These are phyloP conservation scores for Acheta domesticus DNA, from an alignment of 2,888 invertebrate species.

Conservation along the genomic window DNA sequence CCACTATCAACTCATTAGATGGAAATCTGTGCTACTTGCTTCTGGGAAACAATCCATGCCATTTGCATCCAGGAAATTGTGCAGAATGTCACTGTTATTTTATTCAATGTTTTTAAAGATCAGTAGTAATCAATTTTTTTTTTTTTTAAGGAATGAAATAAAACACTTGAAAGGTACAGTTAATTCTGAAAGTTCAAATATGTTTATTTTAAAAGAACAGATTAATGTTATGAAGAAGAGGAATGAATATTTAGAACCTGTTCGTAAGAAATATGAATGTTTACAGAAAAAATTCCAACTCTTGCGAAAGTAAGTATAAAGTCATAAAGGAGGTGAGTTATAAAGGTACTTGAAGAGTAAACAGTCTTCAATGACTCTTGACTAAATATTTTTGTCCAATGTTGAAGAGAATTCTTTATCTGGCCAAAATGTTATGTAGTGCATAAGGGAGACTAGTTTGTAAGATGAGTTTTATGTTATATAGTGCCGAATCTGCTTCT, in stretches of 20 bases:
- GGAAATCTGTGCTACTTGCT: too few relatives aligned
- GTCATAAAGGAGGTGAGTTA: constrained; percentile 50
- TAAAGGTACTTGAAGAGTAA: too few relatives aligned
- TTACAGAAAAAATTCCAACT: constrained; percentile 55
- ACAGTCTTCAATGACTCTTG: too few relatives aligned
- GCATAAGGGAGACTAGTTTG: too few relatives aligned
- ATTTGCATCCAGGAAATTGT: background rate
- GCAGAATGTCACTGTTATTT: background rate
- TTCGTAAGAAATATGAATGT: constrained; percentile 55
- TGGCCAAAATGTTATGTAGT: too few relatives aligned
- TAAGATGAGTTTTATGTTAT: too few relatives aligned
- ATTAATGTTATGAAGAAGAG: constrained; percentile 52
- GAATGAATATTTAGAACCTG: constrained; percentile 48
- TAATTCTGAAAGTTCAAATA: constrained; percentile 49
- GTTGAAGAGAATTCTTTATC: too few relatives aligned
- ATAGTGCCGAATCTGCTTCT: too few relatives aligned
- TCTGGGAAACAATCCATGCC: too few relatives aligned
- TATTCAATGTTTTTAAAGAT: background rate
- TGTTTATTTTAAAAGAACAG: constrained; percentile 57
- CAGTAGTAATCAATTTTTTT: background rate
- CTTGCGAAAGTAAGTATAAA: constrained; percentile 34
- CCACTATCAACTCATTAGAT: too few relatives aligned
- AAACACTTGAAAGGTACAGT: constrained; percentile 44
- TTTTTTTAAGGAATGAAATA: constrained; percentile 45
- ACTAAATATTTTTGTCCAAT: too few relatives aligned